Base-by-base conservation (phyloP, 2,888 invertebrate genomes). In the Dryococelus australis region DNA sequence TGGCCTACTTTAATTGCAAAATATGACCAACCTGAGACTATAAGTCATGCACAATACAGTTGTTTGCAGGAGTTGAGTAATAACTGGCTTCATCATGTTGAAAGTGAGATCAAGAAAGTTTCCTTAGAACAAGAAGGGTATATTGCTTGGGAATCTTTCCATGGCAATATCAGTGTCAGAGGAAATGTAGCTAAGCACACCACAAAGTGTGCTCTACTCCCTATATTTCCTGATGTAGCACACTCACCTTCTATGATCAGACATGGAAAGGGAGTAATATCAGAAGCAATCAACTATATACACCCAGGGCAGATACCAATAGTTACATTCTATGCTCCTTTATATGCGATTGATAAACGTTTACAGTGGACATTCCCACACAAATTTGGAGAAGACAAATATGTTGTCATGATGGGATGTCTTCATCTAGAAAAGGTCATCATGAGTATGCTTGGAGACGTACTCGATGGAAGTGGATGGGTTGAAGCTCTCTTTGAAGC, bases 401-500 rank as follows among this genome's bases (percentile, higher is more conserved):
- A 35, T 9, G 83, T 28, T 28, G 43, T 27, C 35, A 83, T 83
- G 83, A 83, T 83, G 83, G 83, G 83, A 83, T 35, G 28, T 24
- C 83, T 83, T 43, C 3, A 83, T 28, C 28, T 83, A 35, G 83
- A 83, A 24, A 83, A 43, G 85, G 26, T 51, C 13, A 27, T 27
- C n/a, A 43, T 85, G 85, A 85, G 27, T 6, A 27, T 85, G 20
- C 16, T 85, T 51, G 85, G 85, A 43, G 47, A 85, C 43, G 10
- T 43, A 27, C 51, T 85, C 27, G 85, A 85, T 9, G 85, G 47
- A 13, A 85, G 85, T 47, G 85, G 47, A 35, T 85, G 85, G 85
- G 43, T 51, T 24, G 43, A 84, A 84, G 35, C 84, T 80, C 80
- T 80, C 28, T 12, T 26, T 47, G 43, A 83, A 43, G 83, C 83